Percentiles rank a stretch among this genome's conserved stretches.
These are phyloP conservation scores for Pocillopora grandis DNA, from an alignment of 92 coral and sea anemone species.

Conservation along the genomic window DNA sequence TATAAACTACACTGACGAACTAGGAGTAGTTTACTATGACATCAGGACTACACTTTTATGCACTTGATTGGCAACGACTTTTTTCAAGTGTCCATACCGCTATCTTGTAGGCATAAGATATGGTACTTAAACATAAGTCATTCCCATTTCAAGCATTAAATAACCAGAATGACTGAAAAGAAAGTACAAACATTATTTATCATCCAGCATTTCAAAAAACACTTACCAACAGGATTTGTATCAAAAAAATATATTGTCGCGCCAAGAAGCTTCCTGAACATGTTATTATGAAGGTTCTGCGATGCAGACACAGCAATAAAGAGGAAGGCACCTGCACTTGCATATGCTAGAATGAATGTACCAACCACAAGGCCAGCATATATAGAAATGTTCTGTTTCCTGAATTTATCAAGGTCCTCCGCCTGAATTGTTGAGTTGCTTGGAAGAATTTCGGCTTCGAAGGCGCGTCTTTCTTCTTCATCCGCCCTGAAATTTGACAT, in stretches of 20 bases:
- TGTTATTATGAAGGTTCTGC: constrained; percentile 76
- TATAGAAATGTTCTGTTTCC: constrained; percentile 63
- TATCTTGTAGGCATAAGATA: no score
- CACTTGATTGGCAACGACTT: no score
- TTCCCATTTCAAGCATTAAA: neutral
- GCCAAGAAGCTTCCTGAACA: constrained; percentile 75
- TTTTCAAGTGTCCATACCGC: no score
- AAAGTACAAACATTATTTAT: neutral
- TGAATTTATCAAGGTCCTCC: neutral
- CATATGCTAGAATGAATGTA: constrained; percentile 51
- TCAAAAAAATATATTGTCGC: constrained; percentile 95
- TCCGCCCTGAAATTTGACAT: constrained; percentile 68
- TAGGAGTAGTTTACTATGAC: no score
- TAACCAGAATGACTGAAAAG: neutral
- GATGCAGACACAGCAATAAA: constrained; percentile 75
- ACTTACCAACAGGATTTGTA: constrained; percentile 90
- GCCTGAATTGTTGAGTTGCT: neutral
- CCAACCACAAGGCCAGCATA: constrained; percentile 60
- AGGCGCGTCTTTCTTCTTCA: constrained; percentile 52
- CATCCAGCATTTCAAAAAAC: neutral
- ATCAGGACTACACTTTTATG: no score
- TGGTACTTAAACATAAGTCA: no score
- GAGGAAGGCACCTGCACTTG: constrained; percentile 51
- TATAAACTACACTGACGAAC: no score
- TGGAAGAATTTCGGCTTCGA: neutral